These are phyloP conservation scores for Campoletis raptor DNA, from an alignment of 2,888 invertebrate species.

Conservation along the genomic window DNA sequence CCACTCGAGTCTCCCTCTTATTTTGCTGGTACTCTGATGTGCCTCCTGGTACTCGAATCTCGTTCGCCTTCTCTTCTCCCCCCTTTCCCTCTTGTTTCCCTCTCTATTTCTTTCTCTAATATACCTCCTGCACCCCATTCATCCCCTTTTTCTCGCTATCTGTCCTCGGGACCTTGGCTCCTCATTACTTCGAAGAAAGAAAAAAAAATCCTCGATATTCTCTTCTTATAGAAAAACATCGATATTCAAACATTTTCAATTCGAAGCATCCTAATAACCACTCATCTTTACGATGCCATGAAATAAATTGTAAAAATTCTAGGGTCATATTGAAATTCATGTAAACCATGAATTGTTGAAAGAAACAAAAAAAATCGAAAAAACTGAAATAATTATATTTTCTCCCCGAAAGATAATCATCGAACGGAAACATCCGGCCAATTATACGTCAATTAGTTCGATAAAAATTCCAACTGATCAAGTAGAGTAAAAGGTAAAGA, in stretches of 20 bases:
- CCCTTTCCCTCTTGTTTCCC: slow-evolving; percentile 22
- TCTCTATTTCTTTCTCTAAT: slow-evolving; percentile 45
- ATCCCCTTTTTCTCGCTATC: slow-evolving; percentile 47
- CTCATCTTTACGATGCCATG: neutral
- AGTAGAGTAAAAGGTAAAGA: slow-evolving; percentile 1
- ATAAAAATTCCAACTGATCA: slow-evolving; percentile 2
- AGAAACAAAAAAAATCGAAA: too few species aligned
- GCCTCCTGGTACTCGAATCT: slow-evolving; percentile 61
- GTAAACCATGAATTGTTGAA: neutral
- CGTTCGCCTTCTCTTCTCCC: slow-evolving; percentile 50
- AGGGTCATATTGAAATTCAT: neutral
- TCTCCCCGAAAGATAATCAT: neutral
- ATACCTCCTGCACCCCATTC: slow-evolving; percentile 35
- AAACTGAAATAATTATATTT: neutral
- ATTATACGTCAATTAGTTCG: neutral
- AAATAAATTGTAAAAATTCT: neutral
- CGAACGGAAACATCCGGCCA: neutral
- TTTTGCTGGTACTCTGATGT: slow-evolving; percentile 64
- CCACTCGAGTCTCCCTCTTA: slow-evolving; percentile 78
- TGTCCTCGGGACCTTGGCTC: slow-evolving; percentile 33
- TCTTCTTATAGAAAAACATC: slow-evolving; percentile 48
- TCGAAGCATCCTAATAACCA: slow-evolving; percentile 31
- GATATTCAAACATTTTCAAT: slow-evolving; percentile 31
- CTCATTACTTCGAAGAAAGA: slow-evolving; percentile 59
- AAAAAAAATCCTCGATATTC: slow-evolving; percentile 29